Evolutionary conservation across 2,113 vertebrate species (phyloP).

Genomic region (Oreocharis arfaki): DNA sequence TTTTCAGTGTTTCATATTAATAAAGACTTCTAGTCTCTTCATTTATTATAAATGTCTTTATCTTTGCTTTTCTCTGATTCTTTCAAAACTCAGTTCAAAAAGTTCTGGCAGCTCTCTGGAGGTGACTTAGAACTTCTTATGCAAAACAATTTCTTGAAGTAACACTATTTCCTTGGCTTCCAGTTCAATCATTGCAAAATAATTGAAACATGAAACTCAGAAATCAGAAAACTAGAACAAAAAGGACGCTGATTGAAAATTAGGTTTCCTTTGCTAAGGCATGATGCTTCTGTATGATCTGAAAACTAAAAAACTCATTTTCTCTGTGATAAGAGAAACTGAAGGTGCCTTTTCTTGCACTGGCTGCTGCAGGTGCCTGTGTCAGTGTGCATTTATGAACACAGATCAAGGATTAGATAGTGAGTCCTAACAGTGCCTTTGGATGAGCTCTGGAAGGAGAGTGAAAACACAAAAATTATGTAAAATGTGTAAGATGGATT

Average conservation of each 20-base stretch:
- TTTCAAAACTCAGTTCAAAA: not conserved
- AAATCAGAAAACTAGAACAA: not conserved
- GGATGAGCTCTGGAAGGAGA: not conserved
- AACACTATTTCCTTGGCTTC: not conserved
- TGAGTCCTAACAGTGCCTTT: not conserved
- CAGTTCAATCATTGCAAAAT: not conserved
- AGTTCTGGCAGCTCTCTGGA: not conserved
- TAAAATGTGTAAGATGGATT: not conserved
- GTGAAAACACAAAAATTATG: not conserved
- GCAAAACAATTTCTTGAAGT: not conserved
- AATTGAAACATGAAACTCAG: not conserved
- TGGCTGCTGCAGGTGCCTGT: not conserved
- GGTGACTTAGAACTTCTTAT: not conserved
- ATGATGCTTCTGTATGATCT: not conserved
- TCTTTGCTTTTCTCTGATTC: not conserved
- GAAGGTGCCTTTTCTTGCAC: not conserved
- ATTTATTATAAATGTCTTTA: not conserved
- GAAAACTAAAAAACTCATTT: not conserved
- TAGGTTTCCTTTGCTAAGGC: not conserved
- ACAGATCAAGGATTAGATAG: not conserved
- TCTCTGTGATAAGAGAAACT: not conserved
- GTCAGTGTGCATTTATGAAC: not conserved
- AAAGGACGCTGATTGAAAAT: not conserved
- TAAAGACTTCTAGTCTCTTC: not conserved
- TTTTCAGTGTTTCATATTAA: not conserved